These are phyloP conservation scores for Halocynthia roretzi DNA, from an alignment of 23 tunicate genomes.

Conservation along the genomic window DNA sequence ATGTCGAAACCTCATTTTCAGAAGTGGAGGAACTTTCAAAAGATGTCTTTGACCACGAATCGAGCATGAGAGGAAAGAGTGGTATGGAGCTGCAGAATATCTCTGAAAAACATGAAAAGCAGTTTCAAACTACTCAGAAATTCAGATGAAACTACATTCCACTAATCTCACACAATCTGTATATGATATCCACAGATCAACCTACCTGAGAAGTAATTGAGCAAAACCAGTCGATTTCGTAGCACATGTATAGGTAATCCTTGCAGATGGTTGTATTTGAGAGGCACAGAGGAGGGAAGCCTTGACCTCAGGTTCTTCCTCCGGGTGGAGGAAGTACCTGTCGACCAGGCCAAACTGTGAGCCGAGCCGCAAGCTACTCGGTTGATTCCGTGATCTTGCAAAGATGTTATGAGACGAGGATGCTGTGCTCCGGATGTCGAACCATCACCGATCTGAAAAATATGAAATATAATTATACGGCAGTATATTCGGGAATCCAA, in stretches of 20 bases:
- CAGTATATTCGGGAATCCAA: no score
- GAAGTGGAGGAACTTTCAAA: background rate
- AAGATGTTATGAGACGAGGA: slow-evolving; percentile 34
- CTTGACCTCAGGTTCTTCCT: slow-evolving; percentile 9
- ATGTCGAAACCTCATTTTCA: background rate
- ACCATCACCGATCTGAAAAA: slow-evolving; percentile 68
- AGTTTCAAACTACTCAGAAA: background rate
- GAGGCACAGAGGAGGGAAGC: slow-evolving; percentile 57
- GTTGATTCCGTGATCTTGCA: slow-evolving; percentile 49
- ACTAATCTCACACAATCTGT: no score
- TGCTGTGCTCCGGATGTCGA: slow-evolving; percentile 54
- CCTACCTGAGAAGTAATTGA: slow-evolving; percentile 68
- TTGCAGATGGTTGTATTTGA: slow-evolving; percentile 70
- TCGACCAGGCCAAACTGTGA: slow-evolving; percentile 83
- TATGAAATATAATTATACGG: background rate
- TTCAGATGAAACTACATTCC: no score
- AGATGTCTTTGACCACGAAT: slow-evolving; percentile 6
- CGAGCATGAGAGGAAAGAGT: slow-evolving; percentile 40
- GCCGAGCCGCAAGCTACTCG: slow-evolving; percentile 90
- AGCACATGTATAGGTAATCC: slow-evolving; percentile 31
- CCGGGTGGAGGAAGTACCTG: background rate
- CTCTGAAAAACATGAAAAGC: slow-evolving; percentile 16
- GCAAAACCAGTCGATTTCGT: slow-evolving; percentile 58
- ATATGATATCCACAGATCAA: background rate
- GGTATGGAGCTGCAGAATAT: slow-evolving; percentile 37